A percentile compares a stretch with the other conserved stretches of the same genome.
Conservation (phyloP, 2,113 vertebrate species). For the Neotoma lepida region DNA sequence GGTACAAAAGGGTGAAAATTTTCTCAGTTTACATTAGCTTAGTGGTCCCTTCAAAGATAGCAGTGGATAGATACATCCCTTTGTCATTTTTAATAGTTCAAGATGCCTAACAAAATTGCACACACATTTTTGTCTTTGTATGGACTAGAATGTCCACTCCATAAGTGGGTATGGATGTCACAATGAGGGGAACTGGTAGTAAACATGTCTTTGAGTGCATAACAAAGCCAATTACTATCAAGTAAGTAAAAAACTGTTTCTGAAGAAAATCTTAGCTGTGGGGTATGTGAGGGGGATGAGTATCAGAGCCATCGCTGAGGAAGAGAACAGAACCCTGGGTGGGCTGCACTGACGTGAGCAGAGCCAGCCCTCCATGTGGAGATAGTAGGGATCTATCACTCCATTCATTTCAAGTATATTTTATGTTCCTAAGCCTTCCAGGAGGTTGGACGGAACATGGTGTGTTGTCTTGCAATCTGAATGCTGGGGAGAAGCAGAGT, state of each 20-base stretch:
- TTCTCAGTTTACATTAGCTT: slow-evolving; percentile 16
- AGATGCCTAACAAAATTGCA: neutral
- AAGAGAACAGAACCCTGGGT: neutral
- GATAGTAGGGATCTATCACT: neutral
- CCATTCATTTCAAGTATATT: neutral
- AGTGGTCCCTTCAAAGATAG: neutral
- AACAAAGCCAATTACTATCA: neutral
- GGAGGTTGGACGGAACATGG: neutral
- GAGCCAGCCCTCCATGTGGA: neutral
- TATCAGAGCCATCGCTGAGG: neutral
- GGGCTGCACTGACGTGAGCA: neutral
- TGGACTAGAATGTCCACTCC: neutral
- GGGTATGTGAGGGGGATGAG: neutral
- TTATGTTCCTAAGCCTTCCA: slow-evolving; percentile 38
- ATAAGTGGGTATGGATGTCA: neutral
- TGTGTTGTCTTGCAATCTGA: slow-evolving; percentile 60
- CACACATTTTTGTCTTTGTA: neutral
- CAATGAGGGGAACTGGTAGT: neutral
- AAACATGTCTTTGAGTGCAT: neutral
- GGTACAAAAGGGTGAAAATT: neutral
- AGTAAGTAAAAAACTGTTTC: neutral
- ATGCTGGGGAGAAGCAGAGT: slow-evolving; percentile 57
- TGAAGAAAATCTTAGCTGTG: neutral
- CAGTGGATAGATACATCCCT: neutral
- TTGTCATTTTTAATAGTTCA: neutral